Evolutionary conservation across 2,888 invertebrate species (phyloP), one percentile per base, ranked within the genome.

Genomic region (Entomobrya proxima): DNA sequence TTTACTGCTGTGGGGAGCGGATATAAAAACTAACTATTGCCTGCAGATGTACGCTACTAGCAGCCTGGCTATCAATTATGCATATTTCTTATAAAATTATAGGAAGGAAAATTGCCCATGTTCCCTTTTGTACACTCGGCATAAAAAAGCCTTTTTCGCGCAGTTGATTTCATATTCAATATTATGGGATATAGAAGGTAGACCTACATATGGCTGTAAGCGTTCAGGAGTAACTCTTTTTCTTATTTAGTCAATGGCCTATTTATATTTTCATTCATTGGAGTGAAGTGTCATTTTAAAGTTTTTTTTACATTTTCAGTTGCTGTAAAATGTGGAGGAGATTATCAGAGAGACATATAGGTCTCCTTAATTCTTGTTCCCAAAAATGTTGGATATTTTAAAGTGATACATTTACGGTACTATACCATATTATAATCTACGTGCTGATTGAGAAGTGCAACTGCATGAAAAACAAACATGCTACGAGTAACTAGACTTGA

Each of bases 71-170:
- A 47, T 72, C 72, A 72, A 47, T 47, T 44, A 67, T 67, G 67
- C 67, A 67, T 37, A 67, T 67, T 67, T 67, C 11, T 18, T 67
- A 67, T 40, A 40, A 64, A 67, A 64, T 64, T 67, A 67, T 40
- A 40, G 35, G 67, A 67, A 15, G 37, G 35, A 35, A 30, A 37
- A 7, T 21, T 67, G 67, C 35, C 21, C 40, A 67, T 67, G 21
- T 35, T 64, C 35, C 40, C 3, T 40, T 27, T 18, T 11, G 15
- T 67, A 13, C 1, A 37, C 24, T 67, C 40, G 67, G 40, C 40
- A 40, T 13, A 40, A 67, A 24, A 40, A 40, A 40, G 15, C 9
- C 44, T 32, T 55, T 15, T 61, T 30, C 30, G 15, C 27, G 58
- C 58, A 61, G 30, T 61, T 61, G 11, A 9, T 15, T 61, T 61